Evolutionary conservation across 2,113 vertebrate genomes (phyloP).

Genomic region (Patagioenas fasciata): DNA sequence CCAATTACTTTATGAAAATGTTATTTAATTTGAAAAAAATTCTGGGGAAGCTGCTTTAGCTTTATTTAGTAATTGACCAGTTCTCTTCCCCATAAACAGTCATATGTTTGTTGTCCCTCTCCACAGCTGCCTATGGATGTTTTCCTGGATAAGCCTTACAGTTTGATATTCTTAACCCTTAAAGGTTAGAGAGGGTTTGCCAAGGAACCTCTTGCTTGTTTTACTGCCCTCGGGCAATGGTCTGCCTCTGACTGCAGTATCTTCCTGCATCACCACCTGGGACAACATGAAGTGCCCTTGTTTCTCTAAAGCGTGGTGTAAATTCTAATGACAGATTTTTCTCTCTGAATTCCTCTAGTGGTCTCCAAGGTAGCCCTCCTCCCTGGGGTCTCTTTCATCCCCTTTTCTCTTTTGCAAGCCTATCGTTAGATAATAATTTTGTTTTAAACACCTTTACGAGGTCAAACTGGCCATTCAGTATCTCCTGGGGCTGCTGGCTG

Average conservation of each 20-base stretch:
- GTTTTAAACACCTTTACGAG: background rate
- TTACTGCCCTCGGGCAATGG: background rate
- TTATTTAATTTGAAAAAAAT: background rate
- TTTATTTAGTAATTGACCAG: background rate
- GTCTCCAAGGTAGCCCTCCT: background rate
- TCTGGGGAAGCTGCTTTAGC: background rate
- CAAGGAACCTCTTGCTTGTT: background rate
- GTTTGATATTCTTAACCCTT: conserved; percentile 11
- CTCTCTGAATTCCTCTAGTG: background rate
- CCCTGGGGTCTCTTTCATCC: background rate
- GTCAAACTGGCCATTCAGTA: background rate
- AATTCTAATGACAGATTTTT: background rate
- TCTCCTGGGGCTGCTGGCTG: background rate
- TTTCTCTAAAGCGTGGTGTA: background rate
- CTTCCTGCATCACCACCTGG: background rate
- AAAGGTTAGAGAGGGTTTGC: background rate
- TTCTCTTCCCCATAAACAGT: background rate
- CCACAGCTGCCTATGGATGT: background rate
- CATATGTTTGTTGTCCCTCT: background rate
- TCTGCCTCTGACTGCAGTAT: background rate
- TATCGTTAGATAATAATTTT: background rate
- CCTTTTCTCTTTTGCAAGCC: background rate
- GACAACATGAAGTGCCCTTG: background rate
- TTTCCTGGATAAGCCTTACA: background rate
- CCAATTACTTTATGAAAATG: background rate